Percentiles rank a stretch among this genome's conserved stretches.
These are phyloP conservation scores for Scaptomyza tumidula DNA, from an alignment of 2,888 invertebrate genomes.

Conservation along the genomic window DNA sequence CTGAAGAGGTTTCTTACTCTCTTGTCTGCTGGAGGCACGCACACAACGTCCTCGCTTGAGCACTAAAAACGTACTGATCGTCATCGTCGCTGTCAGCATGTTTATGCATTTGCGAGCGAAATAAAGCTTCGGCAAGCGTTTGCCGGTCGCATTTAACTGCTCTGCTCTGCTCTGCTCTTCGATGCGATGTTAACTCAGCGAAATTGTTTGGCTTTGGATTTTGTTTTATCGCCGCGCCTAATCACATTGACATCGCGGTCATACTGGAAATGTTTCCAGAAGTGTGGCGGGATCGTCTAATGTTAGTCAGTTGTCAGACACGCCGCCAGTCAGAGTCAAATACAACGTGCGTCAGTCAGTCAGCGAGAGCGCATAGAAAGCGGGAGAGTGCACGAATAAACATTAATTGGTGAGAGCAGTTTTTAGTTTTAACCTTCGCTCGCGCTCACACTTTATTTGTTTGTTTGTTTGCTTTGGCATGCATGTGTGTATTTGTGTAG, in stretches of 20 bases:
- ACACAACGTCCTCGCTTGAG: slow-evolving; percentile 60
- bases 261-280: slow-evolving; percentile 46
- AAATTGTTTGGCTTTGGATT: slow-evolving; percentile 41
- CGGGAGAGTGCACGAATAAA: slow-evolving; percentile 27
- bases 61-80: slow-evolving; percentile 73
- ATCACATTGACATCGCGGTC: slow-evolving; percentile 37
- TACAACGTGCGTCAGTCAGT: slow-evolving; percentile 6
- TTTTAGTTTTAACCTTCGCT: slow-evolving; percentile 33
- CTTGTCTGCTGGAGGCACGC: slow-evolving; percentile 56
- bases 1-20: slow-evolving; percentile 36
- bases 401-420: slow-evolving; percentile 61
- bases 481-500: slow-evolving; percentile 21
- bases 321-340: slow-evolving; percentile 38
- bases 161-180: slow-evolving; percentile 44
- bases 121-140: slow-evolving; percentile 44
- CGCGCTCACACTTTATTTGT: slow-evolving; percentile 26
- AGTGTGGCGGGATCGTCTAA: slow-evolving; percentile 54
- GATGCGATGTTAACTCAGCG: slow-evolving; percentile 1
- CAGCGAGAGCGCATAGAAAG: not conserved
- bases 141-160: slow-evolving; percentile 37
- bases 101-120: slow-evolving; percentile 11
- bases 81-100: slow-evolving; percentile 23
- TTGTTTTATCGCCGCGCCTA: slow-evolving; percentile 50
- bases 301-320: slow-evolving; percentile 60
- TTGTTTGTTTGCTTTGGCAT: slow-evolving; percentile 18